Percentiles rank a stretch among this genome's conserved stretches.
Evolutionary conservation across 1,140 invertebrate genomes (phyloP).

Genomic region (Philotrypesis tridentata): DNA sequence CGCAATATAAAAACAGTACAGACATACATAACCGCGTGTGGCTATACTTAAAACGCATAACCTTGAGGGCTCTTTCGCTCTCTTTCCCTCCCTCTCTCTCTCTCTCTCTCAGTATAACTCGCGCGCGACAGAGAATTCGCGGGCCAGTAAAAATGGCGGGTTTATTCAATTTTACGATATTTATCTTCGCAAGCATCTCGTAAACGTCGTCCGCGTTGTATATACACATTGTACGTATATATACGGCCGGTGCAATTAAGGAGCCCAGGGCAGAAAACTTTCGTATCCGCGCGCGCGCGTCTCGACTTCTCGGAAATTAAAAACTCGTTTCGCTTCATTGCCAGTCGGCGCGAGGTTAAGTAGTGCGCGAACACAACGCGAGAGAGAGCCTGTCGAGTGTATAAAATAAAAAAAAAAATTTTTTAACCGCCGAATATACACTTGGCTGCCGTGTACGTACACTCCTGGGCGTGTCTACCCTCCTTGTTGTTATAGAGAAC

Average conservation of each 20-base stretch:
- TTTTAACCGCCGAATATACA: too few species aligned
- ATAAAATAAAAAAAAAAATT: too few species aligned
- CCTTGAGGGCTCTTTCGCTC: too few species aligned
- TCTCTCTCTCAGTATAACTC: too few species aligned
- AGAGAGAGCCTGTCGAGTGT: too few species aligned
- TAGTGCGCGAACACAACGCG: background rate
- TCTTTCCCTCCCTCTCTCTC: too few species aligned
- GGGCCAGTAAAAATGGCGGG: constrained; percentile 5
- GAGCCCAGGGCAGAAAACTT: constrained; percentile 17
- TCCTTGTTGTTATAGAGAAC: too few species aligned
- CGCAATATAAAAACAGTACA: too few species aligned
- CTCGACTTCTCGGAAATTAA: constrained; percentile 46
- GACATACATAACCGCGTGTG: too few species aligned
- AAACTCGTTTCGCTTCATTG: constrained; percentile 46
- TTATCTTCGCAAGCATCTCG: background rate
- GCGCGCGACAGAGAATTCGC: background rate
- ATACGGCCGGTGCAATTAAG: constrained; percentile 25
- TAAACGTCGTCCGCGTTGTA: background rate
- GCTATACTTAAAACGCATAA: too few species aligned
- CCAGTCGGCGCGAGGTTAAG: background rate
- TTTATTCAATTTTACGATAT: constrained; percentile 14
- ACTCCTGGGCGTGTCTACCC: too few species aligned
- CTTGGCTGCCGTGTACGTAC: too few species aligned
- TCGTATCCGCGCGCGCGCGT: background rate
- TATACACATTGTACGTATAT: background rate